Base-by-base conservation (phyloP, 2,888 invertebrate species). In the Adelphocoris suturalis region DNA sequence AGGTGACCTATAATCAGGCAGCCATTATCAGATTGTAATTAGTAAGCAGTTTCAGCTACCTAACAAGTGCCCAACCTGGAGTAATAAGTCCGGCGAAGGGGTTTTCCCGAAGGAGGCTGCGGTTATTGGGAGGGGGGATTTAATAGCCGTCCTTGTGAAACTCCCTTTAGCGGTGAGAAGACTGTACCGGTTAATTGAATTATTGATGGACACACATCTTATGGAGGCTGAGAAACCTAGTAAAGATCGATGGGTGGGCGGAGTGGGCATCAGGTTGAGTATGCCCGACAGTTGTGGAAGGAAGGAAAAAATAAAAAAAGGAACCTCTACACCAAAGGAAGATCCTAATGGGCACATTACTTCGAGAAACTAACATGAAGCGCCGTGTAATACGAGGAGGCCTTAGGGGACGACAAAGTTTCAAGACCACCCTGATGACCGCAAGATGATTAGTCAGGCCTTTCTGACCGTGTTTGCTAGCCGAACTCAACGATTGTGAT, bases 21-120 rank as follows among this genome's bases (percentile, higher is more conserved):
- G 46, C 78, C 78, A 78, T 78, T 78, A 78, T 78, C 78, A 78
- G 78, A 78, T 78, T 78, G 78, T 78, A 78, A 78, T 78, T 78
- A 78, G 78, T 78, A 78, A 19, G 78, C 78, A 78, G 78, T 46
- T 78, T 78, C 78, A 47, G 78, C 78, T 78, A 78, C 78, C 78
- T 78, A 78, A 78, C 78, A 37, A 46, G 78, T 78, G 46, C 78
- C 46, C n/a, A 28, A 68, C 68, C 78, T n/a, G 47, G n/a, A 16
- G 78, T 78, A 28, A 78, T 78, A 78, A 78, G 78, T 78, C 47
- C 46, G 47, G 47, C 46, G 9, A 14, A n/a, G 46, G 78, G 16
- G 46, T 13, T 12, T 46, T 78, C 28, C 46, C n/a, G 16, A 78
- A 78, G 78, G 46, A 47, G 37, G 78, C 78, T 47, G 37, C n/a